A percentile compares a stretch with the other conserved stretches of the same genome.
Evolutionary conservation across 2,888 invertebrate species (phyloP).

Genomic region (Metopia argyrocephala): DNA sequence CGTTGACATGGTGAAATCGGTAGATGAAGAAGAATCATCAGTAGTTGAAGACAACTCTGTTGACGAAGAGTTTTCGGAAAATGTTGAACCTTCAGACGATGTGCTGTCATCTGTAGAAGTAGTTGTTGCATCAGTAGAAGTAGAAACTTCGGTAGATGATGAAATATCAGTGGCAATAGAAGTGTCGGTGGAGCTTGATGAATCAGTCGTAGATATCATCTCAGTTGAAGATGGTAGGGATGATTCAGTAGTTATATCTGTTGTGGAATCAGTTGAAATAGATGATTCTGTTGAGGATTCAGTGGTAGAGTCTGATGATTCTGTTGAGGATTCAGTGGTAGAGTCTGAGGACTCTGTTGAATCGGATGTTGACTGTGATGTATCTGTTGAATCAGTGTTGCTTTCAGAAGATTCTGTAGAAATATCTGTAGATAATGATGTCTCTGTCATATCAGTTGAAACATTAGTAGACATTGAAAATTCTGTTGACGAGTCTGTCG

Average conservation of each 20-base stretch:
- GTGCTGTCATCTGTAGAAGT: constrained; percentile 58
- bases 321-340: constrained; percentile 27
- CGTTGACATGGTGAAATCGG: constrained; percentile 44
- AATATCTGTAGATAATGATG: constrained; percentile 13
- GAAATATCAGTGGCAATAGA: constrained; percentile 26
- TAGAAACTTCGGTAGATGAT: constrained; percentile 20
- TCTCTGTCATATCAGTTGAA: constrained; percentile 16
- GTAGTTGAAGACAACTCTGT: constrained; percentile 57
- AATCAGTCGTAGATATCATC: constrained; percentile 17
- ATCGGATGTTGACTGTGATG: constrained; percentile 8
- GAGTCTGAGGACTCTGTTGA: constrained; percentile 39
- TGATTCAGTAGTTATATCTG: constrained; percentile 23
- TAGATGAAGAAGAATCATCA: constrained; percentile 31
- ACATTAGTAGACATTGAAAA: constrained; percentile 23
- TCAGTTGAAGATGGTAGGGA: constrained; percentile 23
- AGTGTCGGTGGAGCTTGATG: constrained; percentile 3
- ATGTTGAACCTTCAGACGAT: constrained; percentile 51
- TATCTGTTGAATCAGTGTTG: constrained; percentile 15
- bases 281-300: constrained; percentile 30
- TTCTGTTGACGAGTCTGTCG: constrained; percentile 65
- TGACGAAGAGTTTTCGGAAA: constrained; percentile 38
- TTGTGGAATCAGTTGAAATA: constrained; percentile 55
- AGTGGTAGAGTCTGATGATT: constrained; percentile 23
- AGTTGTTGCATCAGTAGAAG: constrained; percentile 55
- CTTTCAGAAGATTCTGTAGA: constrained; percentile 50